Conservation (phyloP, 1,140 invertebrate genomes). For the Ruditapes philippinarum region DNA sequence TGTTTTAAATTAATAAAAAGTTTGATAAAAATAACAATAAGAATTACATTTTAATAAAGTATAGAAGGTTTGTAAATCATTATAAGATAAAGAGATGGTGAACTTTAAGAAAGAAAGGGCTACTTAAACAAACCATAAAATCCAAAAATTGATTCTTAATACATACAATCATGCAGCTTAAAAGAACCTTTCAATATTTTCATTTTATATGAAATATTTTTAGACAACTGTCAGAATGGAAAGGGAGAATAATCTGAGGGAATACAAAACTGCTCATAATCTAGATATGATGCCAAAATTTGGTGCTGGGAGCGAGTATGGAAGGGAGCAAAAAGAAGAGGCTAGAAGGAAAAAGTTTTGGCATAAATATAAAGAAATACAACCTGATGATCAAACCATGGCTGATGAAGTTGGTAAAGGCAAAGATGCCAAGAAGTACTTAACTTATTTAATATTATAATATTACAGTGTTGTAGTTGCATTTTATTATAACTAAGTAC, state of each 20-base stretch:
- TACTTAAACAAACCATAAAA: neutral
- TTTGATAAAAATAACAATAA: too few species aligned
- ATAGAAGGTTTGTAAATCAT: too few species aligned
- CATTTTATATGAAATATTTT: neutral
- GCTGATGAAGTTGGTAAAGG: conserved; percentile 94
- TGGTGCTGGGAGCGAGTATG: conserved; percentile 90
- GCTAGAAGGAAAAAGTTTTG: conserved; percentile 97
- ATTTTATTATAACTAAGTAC: too few species aligned
- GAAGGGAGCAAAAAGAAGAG: conserved; percentile 96
- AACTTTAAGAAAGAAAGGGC: too few species aligned
- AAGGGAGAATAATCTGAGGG: conserved; percentile 97
- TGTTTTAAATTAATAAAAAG: too few species aligned
- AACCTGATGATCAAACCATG: conserved; percentile 98
- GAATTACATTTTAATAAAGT: too few species aligned
- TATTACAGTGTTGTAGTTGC: too few species aligned
- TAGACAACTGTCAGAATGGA: conserved; percentile 93
- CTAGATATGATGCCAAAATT: conserved; percentile 95
- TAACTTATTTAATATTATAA: too few species aligned
- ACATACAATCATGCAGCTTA: neutral
- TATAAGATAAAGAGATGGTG: too few species aligned
- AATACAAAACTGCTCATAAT: conserved; percentile 91
- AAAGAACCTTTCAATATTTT: too few species aligned
- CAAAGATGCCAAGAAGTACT: conserved; percentile 95
- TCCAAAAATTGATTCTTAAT: neutral
- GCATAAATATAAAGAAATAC: conserved; percentile 94